phyloP scores from a whole-genome alignment of 2,113 vertebrate species.

The Falcunculus frontatus region DNA sequence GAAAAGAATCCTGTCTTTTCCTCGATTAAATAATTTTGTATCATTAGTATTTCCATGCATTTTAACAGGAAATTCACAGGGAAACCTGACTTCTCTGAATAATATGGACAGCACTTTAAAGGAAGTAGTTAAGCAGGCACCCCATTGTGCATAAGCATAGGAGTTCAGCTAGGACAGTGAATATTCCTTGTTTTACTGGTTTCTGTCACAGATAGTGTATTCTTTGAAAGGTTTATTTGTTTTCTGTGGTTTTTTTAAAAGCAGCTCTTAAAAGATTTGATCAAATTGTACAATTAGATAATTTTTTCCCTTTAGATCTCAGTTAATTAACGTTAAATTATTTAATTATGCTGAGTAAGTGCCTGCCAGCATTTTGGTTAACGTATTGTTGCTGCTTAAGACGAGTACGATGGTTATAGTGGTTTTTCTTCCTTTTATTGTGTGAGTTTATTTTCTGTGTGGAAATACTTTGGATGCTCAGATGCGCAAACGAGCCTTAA shows the following conservation, averaged over 20 bases:
- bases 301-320: not conserved
- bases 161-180: not conserved
- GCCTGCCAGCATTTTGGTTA: not conserved
- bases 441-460: not conserved
- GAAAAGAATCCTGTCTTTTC: not conserved
- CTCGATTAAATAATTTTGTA: not conserved
- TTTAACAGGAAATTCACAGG: not conserved
- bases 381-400: not conserved
- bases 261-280: constrained; percentile 4
- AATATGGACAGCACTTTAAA: not conserved
- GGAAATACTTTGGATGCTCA: not conserved
- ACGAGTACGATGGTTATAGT: not conserved
- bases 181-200: constrained; percentile 30
- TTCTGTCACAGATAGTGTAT: constrained; percentile 11
- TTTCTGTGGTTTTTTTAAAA: constrained; percentile 30
- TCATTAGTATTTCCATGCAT: not conserved
- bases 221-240: constrained; percentile 14
- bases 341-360: not conserved
- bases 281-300: not conserved
- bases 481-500: not conserved
- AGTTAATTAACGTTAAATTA: not conserved
- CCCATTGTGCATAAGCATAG: not conserved
- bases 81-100: not conserved
- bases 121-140: constrained; percentile 35
- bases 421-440: not conserved